Percentiles rank a stretch among this genome's conserved stretches.
Evolutionary conservation across 2,888 invertebrate genomes (phyloP).

Genomic region (Sminthurinus aureus): DNA sequence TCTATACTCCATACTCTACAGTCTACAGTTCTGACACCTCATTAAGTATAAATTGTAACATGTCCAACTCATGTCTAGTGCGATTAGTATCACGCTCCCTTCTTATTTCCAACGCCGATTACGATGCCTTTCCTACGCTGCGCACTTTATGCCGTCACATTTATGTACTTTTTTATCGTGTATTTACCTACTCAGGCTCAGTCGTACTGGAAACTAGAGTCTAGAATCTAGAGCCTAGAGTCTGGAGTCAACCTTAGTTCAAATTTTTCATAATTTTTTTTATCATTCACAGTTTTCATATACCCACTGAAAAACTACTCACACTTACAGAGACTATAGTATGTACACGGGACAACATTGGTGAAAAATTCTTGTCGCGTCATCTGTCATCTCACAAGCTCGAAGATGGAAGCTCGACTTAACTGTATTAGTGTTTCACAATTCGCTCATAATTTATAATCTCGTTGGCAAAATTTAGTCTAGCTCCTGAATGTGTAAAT

Average conservation of each 20-base stretch:
- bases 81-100: conserved; percentile 16
- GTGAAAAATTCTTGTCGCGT: neutral
- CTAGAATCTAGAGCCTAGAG: too few species aligned
- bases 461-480: too few species aligned
- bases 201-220: neutral
- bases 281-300: neutral
- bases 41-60: conserved; percentile 23
- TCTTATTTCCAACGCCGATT: neutral
- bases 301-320: neutral
- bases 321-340: too few species aligned
- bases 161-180: too few species aligned
- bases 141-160: too few species aligned
- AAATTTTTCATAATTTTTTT: neutral
- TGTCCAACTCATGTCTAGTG: conserved; percentile 10
- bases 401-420: neutral
- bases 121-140: neutral
- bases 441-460: neutral
- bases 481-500: too few species aligned
- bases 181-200: neutral
- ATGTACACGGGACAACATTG: neutral
- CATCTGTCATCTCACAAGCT: neutral
- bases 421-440: neutral
- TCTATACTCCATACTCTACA: neutral
- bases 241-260: neutral
- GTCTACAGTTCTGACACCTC: conserved; percentile 7